Percentiles rank a stretch among this genome's conserved stretches.
Conservation (phyloP, 2,113 vertebrate species). For the Petroica traversi region DNA sequence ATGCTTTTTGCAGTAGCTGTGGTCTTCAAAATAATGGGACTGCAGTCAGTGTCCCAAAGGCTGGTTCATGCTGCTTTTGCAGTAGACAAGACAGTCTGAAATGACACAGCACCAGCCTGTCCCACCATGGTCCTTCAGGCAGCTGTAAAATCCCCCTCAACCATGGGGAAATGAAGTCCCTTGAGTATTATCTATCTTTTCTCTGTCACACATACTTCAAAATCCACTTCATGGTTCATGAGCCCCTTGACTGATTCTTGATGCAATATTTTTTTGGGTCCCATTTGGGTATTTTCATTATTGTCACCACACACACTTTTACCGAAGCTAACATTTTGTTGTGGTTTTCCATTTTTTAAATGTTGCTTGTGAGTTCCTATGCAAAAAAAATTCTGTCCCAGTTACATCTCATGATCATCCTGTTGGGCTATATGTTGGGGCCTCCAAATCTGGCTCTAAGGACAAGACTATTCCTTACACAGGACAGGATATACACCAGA, state of each 20-base stretch:
- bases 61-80: not conserved
- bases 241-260: not conserved
- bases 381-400: not conserved
- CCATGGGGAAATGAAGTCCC: not conserved
- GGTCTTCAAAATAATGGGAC: not conserved
- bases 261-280: not conserved
- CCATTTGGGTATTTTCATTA: not conserved
- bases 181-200: too few relatives aligned
- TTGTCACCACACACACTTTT: not conserved
- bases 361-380: not conserved
- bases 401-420: not conserved
- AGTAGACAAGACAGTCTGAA: not conserved
- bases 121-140: not conserved
- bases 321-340: not conserved
- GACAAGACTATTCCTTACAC: not conserved
- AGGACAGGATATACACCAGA: not conserved
- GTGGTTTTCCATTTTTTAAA: not conserved
- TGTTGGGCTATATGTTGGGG: not conserved
- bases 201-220: not conserved
- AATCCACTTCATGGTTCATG: not conserved
- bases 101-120: not conserved
- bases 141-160: not conserved
- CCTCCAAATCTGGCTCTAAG: not conserved
- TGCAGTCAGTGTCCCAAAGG: not conserved
- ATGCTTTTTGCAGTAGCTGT: not conserved